Percentiles rank a stretch among this genome's conserved stretches.
Conservation (phyloP, 2,797 vertebrate genomes). For the Malacoraja senta region DNA sequence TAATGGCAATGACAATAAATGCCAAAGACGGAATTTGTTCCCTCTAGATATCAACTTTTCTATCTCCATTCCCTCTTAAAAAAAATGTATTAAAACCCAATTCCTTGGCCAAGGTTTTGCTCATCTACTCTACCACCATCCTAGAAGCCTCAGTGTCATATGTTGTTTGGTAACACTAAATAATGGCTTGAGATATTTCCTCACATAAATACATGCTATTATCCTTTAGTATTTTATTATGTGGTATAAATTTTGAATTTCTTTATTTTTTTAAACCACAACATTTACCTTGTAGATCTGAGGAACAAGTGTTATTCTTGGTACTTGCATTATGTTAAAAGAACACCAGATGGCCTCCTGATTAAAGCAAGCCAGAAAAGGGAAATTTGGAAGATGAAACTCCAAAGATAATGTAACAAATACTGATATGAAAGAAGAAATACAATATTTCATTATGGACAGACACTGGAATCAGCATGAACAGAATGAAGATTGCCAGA, state of each 20-base stretch:
- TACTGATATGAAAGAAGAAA: background rate
- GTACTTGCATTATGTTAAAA: background rate
- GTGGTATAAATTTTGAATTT: background rate
- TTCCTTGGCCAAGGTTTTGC: no score
- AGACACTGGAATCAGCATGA: background rate
- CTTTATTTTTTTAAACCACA: background rate
- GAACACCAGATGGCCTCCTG: background rate
- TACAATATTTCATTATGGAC: background rate
- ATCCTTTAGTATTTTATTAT: background rate
- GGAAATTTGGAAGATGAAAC: background rate
- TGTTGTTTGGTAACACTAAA: no score
- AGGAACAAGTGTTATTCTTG: background rate
- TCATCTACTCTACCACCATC: no score
- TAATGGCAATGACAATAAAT: no score
- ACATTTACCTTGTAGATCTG: background rate
- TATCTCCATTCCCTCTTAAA: no score
- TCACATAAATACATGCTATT: no score
- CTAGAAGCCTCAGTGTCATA: no score
- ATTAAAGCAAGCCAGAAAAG: background rate
- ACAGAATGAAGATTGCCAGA: background rate
- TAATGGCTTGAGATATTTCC: no score
- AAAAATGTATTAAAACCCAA: no score
- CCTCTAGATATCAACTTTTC: no score
- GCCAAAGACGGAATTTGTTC: no score
- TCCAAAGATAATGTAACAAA: background rate